phyloP scores from a whole-genome alignment of 1,140 invertebrate species.

The Himalopsyche phryganea region DNA sequence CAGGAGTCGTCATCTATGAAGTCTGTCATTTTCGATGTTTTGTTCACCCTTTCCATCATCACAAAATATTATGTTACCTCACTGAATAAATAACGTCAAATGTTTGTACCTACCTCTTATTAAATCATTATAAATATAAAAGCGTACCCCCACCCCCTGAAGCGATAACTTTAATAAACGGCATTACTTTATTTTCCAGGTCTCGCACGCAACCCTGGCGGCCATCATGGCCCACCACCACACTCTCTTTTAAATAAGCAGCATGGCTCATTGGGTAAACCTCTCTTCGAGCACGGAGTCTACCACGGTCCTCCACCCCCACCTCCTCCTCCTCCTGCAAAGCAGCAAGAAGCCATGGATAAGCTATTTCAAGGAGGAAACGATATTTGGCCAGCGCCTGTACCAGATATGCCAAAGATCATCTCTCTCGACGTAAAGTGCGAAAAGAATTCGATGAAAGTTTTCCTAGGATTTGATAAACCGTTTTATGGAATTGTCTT shows the following conservation, averaged over 20 bases:
- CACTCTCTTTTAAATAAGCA: slow-evolving; percentile 50
- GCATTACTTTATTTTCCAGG: slow-evolving; percentile 43
- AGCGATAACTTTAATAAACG: no score
- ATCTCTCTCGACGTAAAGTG: slow-evolving; percentile 89
- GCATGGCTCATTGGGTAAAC: slow-evolving; percentile 32
- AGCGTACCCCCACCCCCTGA: no score
- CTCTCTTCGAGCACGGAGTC: slow-evolving; percentile 61
- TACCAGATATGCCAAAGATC: slow-evolving; percentile 87
- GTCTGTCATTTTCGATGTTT: no score
- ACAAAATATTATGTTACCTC: no score
- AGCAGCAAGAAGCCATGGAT: slow-evolving; percentile 51
- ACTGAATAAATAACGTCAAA: no score
- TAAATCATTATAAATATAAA: no score
- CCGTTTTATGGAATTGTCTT: slow-evolving; percentile 94
- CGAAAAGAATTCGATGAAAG: slow-evolving; percentile 91
- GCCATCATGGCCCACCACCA: slow-evolving; percentile 48
- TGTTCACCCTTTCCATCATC: no score
- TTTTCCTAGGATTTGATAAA: slow-evolving; percentile 88
- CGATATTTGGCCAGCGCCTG: slow-evolving; percentile 78
- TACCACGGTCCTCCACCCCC: slow-evolving; percentile 60
- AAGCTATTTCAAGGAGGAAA: slow-evolving; percentile 55
- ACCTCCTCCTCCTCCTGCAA: slow-evolving; percentile 48
- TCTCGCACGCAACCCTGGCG: slow-evolving; percentile 47
- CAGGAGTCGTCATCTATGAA: no score
- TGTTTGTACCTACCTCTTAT: no score